phyloP scores from a whole-genome alignment of 2,797 vertebrate species.

The Pseudochaenichthys georgianus region DNA sequence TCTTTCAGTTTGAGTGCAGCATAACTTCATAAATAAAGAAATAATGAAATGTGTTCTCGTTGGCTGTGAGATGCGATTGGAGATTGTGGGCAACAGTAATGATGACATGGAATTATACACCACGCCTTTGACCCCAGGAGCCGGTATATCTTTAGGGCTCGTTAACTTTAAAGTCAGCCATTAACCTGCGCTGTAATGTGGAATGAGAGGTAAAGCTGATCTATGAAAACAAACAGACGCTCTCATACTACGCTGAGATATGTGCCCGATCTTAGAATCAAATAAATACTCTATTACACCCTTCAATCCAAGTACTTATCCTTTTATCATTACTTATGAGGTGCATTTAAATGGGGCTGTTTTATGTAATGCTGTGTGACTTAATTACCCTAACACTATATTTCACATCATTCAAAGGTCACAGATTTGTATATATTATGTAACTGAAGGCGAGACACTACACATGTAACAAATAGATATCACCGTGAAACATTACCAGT shows the following conservation, averaged over 20 bases:
- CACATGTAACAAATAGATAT: too few species aligned
- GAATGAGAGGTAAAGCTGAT: slow-evolving; percentile 53
- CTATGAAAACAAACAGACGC: slow-evolving; percentile 69
- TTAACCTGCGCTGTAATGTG: slow-evolving; percentile 75
- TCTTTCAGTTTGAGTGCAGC: too few species aligned
- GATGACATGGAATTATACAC: slow-evolving; percentile 68
- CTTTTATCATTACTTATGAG: neutral
- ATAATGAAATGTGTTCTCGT: slow-evolving; percentile 31
- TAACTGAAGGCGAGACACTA: too few species aligned
- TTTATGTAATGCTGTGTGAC: neutral
- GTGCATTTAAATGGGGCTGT: neutral
- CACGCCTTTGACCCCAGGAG: slow-evolving; percentile 67
- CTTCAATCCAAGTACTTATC: neutral
- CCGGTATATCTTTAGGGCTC: slow-evolving; percentile 78
- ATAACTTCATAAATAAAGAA: neutral
- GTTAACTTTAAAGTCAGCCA: slow-evolving; percentile 81
- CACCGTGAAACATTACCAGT: too few species aligned
- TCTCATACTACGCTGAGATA: neutral
- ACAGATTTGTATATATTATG: neutral
- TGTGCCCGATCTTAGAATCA: neutral
- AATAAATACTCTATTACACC: neutral
- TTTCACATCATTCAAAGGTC: too few species aligned
- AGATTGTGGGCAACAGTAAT: slow-evolving; percentile 38
- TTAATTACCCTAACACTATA: slow-evolving; percentile 2
- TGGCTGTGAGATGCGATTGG: slow-evolving; percentile 30